Percentiles rank a stretch among this genome's conserved stretches.
These are phyloP conservation scores for Ctena decussata DNA, from an alignment of 2,888 invertebrate species.

Conservation along the genomic window DNA sequence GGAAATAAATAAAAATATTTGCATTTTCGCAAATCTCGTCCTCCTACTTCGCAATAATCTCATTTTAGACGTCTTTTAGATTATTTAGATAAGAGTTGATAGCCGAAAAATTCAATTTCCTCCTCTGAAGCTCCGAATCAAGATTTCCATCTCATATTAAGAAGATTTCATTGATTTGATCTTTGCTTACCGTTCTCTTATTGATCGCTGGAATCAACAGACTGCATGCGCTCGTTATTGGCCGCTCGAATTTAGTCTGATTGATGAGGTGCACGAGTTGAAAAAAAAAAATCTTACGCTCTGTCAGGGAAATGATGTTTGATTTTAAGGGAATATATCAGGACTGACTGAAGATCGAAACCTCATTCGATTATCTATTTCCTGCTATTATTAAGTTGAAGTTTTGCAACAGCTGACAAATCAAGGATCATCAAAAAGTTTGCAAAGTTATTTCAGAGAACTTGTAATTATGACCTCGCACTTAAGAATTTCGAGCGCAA, in stretches of 20 bases:
- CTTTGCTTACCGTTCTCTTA: neutral
- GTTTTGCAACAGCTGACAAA: too few relatives aligned
- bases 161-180: constrained; percentile 4
- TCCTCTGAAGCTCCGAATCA: neutral
- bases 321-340: too few relatives aligned
- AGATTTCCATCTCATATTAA: constrained; percentile 1
- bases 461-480: too few relatives aligned
- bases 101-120: constrained; percentile 11
- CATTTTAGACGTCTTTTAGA: constrained; percentile 1
- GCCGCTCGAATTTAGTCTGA: neutral
- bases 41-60: neutral
- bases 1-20: constrained; percentile 1
- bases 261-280: neutral
- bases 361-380: too few relatives aligned
- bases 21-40: neutral
- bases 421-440: too few relatives aligned
- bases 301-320: neutral
- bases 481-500: too few relatives aligned
- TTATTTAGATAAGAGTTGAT: neutral
- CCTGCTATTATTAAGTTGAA: too few relatives aligned
- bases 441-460: too few relatives aligned
- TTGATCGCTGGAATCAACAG: constrained; percentile 13
- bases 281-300: too few relatives aligned
- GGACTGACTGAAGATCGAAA: too few relatives aligned
- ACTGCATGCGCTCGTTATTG: constrained; percentile 7